Evolutionary conservation across 2,888 invertebrate genomes (phyloP), one percentile per base, ranked within the genome.

Genomic region (Macaria liturata): DNA sequence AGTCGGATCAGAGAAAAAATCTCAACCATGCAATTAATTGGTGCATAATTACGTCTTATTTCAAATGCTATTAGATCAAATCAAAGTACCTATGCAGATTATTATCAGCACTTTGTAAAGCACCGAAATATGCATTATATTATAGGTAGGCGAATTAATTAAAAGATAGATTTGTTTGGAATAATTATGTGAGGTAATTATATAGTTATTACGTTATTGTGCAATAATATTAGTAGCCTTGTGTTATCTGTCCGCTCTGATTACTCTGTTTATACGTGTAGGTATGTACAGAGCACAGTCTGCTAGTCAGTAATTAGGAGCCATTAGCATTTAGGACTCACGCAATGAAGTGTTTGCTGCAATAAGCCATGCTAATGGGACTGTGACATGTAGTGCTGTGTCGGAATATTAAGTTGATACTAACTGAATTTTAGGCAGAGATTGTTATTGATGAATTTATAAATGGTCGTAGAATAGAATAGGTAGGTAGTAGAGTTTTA

Each of bases 221-320:
- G 67, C 60, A 68, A 71, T 63, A 52, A 31, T 61, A 49, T 66
- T 20, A 20, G 20, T 1, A 76, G 70, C 80, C 80, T 83, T 84
- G 76, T 68, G 20, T 9, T 60, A 68, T 65, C 69, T 63, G 59
- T 69, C 68, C 68, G 67, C 63, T 83, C 84, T 82, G 70, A 66
- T 81, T 78, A 76, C 57, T 71, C 9, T 50, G 50, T 57, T 60
- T 55, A 46, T 42, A 53, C 57, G 37, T 45, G 34, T 56, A 37
- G 54, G 39, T 54, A n/a, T 5, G 45, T 9, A 31, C 45, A 1
- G 48, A 34, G 34, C 4, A 6, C 7, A 7, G 34, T 7, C 5
- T 37, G 34, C 7, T 7, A 37, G 34, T 4, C n/a, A 20, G 20
- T 45, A 55, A 46, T 48, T 56, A 55, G 43, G 42, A 54, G 45